Conservation (phyloP, 2,797 vertebrate genomes). For the Propithecus deckenii region DNA sequence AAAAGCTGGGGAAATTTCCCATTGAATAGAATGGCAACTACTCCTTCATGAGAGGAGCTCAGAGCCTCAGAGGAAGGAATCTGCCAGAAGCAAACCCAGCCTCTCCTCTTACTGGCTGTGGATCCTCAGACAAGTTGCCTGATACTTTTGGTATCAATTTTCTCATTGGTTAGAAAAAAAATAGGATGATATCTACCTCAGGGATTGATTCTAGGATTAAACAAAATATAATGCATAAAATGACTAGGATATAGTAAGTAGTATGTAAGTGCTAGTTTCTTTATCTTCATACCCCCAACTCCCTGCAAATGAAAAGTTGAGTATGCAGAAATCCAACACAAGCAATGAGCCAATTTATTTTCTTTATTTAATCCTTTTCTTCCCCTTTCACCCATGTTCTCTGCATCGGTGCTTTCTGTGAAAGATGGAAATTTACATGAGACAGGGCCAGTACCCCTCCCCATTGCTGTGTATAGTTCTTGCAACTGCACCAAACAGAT, state of each 20-base stretch:
- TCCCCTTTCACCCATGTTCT: background rate
- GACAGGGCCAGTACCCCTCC: background rate
- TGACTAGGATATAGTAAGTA: background rate
- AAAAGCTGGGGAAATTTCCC: background rate
- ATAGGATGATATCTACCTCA: background rate
- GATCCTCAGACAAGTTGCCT: background rate
- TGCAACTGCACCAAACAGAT: background rate
- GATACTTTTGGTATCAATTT: background rate
- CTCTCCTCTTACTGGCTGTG: background rate
- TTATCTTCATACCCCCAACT: background rate
- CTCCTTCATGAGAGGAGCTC: background rate
- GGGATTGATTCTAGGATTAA: background rate
- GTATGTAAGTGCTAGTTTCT: background rate
- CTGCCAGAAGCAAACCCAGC: background rate
- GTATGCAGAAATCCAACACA: background rate
- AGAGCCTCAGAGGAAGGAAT: background rate
- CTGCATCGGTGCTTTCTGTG: background rate
- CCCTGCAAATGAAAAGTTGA: background rate
- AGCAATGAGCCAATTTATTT: background rate
- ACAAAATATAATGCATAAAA: background rate
- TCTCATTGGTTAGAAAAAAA: background rate
- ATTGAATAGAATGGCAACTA: background rate
- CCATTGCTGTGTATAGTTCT: background rate
- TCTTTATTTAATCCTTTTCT: background rate
- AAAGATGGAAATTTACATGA: background rate